phyloP scores from a whole-genome alignment of 35 echinoderm and acorn worm genomes.

The Chiridota heheva region DNA sequence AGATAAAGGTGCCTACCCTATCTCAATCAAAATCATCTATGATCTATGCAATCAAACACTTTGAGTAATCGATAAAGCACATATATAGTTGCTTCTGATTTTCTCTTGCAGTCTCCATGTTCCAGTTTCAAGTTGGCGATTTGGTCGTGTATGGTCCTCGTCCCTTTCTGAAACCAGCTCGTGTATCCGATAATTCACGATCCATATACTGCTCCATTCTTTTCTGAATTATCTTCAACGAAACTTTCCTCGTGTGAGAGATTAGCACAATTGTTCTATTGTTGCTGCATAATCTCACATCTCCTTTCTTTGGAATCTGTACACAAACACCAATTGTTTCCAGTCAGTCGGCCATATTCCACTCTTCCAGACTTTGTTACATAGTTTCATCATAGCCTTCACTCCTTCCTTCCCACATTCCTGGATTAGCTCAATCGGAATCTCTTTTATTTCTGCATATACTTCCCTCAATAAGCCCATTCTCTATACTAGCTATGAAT shows the following conservation, averaged over 20 bases:
- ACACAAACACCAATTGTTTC: no score
- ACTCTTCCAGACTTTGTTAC: no score
- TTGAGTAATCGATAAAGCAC: constrained; percentile 29
- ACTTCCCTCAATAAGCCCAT: no score
- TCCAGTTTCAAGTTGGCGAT: constrained; percentile 3
- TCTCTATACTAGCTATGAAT: no score
- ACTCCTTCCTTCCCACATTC: no score
- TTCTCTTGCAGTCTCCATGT: constrained; percentile 28
- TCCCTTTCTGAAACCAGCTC: no score
- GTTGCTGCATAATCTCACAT: constrained; percentile 25
- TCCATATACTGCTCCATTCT: constrained; percentile 3
- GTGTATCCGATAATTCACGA: not conserved
- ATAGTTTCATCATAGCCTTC: no score
- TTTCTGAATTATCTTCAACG: constrained; percentile 23
- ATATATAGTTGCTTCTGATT: constrained; percentile 18
- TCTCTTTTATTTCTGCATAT: no score
- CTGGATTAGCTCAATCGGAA: no score
- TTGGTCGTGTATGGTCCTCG: not conserved
- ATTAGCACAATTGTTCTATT: constrained; percentile 28
- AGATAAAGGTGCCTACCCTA: not conserved
- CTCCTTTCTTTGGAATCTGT: constrained; percentile 10
- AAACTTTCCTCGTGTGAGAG: constrained; percentile 1
- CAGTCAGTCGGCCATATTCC: no score
- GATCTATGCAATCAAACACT: not conserved
- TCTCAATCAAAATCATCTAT: not conserved